Evolutionary conservation across 2,797 vertebrate genomes (phyloP).

Genomic region (Nannoperca australis): DNA sequence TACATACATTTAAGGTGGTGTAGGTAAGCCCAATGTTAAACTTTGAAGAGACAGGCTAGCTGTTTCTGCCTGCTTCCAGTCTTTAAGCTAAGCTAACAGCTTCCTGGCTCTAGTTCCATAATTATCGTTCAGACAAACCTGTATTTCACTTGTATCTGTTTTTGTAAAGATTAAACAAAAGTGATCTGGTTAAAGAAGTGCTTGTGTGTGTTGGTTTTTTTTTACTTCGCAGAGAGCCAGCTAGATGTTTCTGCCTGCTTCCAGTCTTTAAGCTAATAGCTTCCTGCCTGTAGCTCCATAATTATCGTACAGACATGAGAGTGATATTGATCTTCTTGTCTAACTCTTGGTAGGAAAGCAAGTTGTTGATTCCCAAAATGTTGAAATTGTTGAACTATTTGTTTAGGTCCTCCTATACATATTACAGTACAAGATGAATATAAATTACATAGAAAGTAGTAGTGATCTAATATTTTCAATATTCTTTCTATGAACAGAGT

Average conservation of each 20-base stretch:
- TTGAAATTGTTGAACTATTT: neutral
- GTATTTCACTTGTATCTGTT: neutral
- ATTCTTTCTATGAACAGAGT: neutral
- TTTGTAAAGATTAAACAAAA: neutral
- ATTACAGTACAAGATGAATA: neutral
- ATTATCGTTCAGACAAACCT: neutral
- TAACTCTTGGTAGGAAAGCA: neutral
- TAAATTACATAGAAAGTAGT: neutral
- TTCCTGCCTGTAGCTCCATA: neutral
- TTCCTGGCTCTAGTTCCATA: neutral
- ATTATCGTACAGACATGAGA: neutral
- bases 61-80: neutral
- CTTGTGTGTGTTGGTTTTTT: neutral
- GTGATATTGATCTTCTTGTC: neutral
- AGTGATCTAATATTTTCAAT: neutral
- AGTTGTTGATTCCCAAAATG: neutral
- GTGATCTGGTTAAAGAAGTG: neutral
- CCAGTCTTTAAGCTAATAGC: neutral
- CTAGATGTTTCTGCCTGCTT: neutral
- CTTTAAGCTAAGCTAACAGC: neutral
- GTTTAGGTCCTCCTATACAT: neutral
- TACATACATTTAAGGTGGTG: neutral
- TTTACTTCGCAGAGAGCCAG: neutral
- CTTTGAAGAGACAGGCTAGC: neutral
- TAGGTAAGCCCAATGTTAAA: neutral